Evolutionary conservation across 2,888 invertebrate genomes (phyloP), one percentile per base, ranked within the genome.

Genomic region (Netelia virgata): DNA sequence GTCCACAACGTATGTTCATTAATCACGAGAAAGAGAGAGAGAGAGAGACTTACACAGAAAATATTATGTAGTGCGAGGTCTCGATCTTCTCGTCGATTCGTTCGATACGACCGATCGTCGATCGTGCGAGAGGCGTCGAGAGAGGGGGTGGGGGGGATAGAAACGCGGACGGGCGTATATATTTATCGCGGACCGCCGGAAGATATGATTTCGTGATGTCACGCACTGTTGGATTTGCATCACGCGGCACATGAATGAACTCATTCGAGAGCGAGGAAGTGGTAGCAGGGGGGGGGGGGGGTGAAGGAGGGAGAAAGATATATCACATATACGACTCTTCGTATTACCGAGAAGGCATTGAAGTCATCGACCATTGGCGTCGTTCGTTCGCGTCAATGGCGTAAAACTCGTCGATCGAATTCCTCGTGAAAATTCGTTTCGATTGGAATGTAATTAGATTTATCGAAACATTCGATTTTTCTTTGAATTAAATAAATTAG

Each of bases 231-330:
- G 61, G 75, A 83, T 84, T 80, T 80, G 70, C 80, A 82, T 83
- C 85, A 85, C 80, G 83, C 81, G 74, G 41, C 72, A 76, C 86
- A 83, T 84, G 85, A 88, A 86, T 87, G 85, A 86, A 86, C 85
- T 86, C 86, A 82, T 86, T 86, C 69, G 76, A 10, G 50, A 57
- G 11, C 11, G 47, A 36, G 20, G 68, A 74, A 18, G 47, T 55
- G 23, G 23, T 23, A n/a, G 41, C 53, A 28, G 53, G 14, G 14
- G 23, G 2, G 28, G 28, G 5, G 28, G 5, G 6, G 28, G 28
- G 28, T 3, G 5, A 5, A 28, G 28, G 14, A 28, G 55, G 1
- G 20, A 23, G 61, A 9, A 20, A 50, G 41, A 18, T 63, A 36
- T 20, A 61, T 43, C 16, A 16, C 14, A 16, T 41, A 8, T 41